phyloP scores from a whole-genome alignment of 2,113 vertebrate species.

The Xenopus laevis region DNA sequence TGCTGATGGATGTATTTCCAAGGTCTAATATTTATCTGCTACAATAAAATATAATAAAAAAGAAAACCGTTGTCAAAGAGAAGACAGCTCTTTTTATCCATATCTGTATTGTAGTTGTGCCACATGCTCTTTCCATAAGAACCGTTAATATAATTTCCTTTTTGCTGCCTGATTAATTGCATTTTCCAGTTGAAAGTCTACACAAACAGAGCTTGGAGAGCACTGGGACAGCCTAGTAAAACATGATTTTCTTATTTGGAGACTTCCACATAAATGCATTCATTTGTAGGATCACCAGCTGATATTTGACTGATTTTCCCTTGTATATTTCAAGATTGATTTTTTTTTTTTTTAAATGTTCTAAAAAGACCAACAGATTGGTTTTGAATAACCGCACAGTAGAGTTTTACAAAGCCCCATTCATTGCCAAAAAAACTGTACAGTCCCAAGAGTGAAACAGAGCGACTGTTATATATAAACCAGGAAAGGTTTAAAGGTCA shows the following conservation, averaged over 20 bases:
- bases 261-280: slow-evolving; percentile 53
- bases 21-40: too few species aligned
- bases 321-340: slow-evolving; percentile 50
- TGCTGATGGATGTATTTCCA: too few species aligned
- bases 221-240: slow-evolving; percentile 52
- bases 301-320: slow-evolving; percentile 53
- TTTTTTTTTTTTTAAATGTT: slow-evolving; percentile 50
- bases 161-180: slow-evolving; percentile 44
- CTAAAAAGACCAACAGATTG: slow-evolving; percentile 62
- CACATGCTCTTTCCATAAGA: too few species aligned
- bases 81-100: too few species aligned
- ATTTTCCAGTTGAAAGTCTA: slow-evolving; percentile 50
- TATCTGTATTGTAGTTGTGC: too few species aligned
- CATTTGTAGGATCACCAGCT: slow-evolving; percentile 54
- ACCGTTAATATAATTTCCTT: background rate
- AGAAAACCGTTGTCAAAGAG: too few species aligned
- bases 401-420: slow-evolving; percentile 62
- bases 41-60: too few species aligned
- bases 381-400: slow-evolving; percentile 65
- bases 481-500: slow-evolving; percentile 62
- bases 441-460: slow-evolving; percentile 55
- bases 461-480: slow-evolving; percentile 63
- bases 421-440: slow-evolving; percentile 58
- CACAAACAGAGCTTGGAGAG: slow-evolving; percentile 44
- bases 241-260: slow-evolving; percentile 54